Base-by-base conservation (phyloP, 2,113 vertebrate species). In the Andinoacara biseriatus region DNA sequence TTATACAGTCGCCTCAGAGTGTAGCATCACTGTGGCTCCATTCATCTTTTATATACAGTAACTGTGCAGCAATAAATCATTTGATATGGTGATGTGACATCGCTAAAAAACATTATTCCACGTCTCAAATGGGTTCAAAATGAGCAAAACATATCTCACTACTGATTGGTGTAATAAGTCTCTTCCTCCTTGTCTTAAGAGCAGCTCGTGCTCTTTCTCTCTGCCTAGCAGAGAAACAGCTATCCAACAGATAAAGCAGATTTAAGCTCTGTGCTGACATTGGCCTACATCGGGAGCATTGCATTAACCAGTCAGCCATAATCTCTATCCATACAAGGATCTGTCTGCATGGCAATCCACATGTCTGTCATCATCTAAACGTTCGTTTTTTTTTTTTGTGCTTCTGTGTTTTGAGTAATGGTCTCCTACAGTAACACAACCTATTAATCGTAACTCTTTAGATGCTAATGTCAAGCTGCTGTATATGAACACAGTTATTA, bases 221-320 rank as follows among this genome's bases (percentile, higher is more conserved):
- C 2, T 38, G 11, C 24, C n/a, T 35, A 65, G 58, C 38, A 35
- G 18, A 74, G 33, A 18, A 74, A 7, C 24, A 9, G 56, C 29
- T 54, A 4, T 58, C 54, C 26, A 14, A 38, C 72, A 87, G 87
- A 87, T 84, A 79, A 90, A 91, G 87, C 82, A 87, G 77, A 74
- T 83, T 87, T 90, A 90, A 84, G 60, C 58, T 72, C 69, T 76
- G 61, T 67, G 59, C 85, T 90, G 87, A 89, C 35, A 67, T 82
- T 82, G 84, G 82, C 65, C 86, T 78, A 76, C 79, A 81, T 69
- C 57, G 57, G 75, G 75, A 76, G 72, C 54, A 72, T 59, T 29
- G 77, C 62, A 63, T 46, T 65, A 40, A 74, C 31, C 57, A 81
- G 65, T 80, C 82, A 86, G 78, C 69, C 79, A 35, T 86, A 84